Evolutionary conservation across 2,888 invertebrate species (phyloP), one percentile per base, ranked within the genome.

Genomic region (Phymatocera aterrima): DNA sequence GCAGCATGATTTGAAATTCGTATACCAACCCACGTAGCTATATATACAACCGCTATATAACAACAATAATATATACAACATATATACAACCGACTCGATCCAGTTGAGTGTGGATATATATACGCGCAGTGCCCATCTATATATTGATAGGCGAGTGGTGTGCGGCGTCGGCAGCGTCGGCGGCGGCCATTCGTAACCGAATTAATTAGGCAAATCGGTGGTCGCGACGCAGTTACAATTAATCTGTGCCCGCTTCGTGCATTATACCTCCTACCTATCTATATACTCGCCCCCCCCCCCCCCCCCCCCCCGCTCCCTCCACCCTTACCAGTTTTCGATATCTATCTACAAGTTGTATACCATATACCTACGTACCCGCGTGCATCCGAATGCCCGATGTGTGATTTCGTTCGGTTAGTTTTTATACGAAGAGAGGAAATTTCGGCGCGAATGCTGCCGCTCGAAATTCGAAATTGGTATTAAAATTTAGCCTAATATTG

Each of bases 191-290:
- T 88, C 88, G 87, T 89, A 89, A 89, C 87, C 88, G 88, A 89
- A 89, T 89, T 89, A 89, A 89, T 89, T 89, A 88, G 88, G 87
- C 88, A 88, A 89, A 89, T 89, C 88, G 89, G 85, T 88, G 86
- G 86, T 85, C 85, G 84, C 87, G 86, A 86, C 85, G 88, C 88
- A 87, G 88, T 89, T 89, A 89, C 88, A 89, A 89, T 89, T 89
- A 89, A 89, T 89, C 89, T 88, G 87, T 85, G 81, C 78, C 84
- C 82, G 84, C 83, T 87, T 86, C 83, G 85, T 85, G 83, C 83
- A 75, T 78, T 75, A 72, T 75, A 51, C 31, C 48, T 24, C n/a
- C n/a, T n/a, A n/a, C n/a, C n/a, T n/a, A n/a, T n/a, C n/a, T n/a
- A n/a, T n/a, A n/a, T n/a, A n/a, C n/a, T n/a, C n/a, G n/a, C n/a